phyloP scores from a whole-genome alignment of 2,113 vertebrate species.

The Irena cyanogastra region DNA sequence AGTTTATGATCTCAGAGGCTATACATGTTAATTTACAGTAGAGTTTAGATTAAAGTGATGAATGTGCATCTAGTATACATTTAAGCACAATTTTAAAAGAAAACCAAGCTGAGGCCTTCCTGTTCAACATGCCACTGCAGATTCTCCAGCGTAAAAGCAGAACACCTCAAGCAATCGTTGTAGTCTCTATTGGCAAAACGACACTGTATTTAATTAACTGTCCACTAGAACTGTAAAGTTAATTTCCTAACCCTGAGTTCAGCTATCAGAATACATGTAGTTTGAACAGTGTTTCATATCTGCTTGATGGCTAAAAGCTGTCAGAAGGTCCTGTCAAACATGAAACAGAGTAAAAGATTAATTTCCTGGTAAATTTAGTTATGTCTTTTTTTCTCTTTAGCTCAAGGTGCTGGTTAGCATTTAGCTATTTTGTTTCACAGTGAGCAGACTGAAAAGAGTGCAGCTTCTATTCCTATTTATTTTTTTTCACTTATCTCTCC shows the following conservation, averaged over 20 bases:
- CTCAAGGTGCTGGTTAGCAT: background rate
- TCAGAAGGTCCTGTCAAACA: slow-evolving; percentile 34
- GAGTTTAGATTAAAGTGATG: slow-evolving; percentile 63
- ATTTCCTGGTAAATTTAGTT: slow-evolving; percentile 23
- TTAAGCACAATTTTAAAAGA: slow-evolving; percentile 56
- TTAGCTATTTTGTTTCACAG: background rate
- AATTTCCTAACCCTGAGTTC: background rate
- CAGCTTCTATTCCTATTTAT: background rate
- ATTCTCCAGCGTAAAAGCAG: background rate
- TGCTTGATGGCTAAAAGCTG: slow-evolving; percentile 9
- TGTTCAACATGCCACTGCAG: slow-evolving; percentile 7
- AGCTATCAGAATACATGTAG: slow-evolving; percentile 1
- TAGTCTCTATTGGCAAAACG: background rate
- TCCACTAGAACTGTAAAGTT: background rate
- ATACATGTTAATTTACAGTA: slow-evolving; percentile 69
- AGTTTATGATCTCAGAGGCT: slow-evolving; percentile 80
- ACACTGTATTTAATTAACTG: slow-evolving; percentile 19
- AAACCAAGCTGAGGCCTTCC: slow-evolving; percentile 24
- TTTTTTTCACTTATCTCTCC: background rate
- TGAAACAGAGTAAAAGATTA: background rate
- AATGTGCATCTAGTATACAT: slow-evolving; percentile 56
- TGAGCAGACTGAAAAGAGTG: background rate
- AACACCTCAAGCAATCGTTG: background rate
- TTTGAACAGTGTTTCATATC: slow-evolving; percentile 24
- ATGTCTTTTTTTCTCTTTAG: background rate